Base-by-base conservation (phyloP, 2,888 invertebrate genomes). In the Leptinotarsa juncta region DNA sequence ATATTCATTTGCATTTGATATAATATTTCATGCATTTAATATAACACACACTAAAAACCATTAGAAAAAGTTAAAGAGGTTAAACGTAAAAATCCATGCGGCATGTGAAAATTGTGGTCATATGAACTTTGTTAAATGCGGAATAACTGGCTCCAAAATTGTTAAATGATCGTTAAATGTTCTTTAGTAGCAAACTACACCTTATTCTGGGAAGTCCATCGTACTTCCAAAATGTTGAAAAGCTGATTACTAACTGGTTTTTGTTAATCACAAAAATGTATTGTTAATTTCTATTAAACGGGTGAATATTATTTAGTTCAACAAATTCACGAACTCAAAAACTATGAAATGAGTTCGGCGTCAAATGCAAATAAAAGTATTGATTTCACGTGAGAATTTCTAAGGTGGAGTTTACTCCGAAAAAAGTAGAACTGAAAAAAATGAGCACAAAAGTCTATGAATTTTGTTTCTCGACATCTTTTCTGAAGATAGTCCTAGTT, bases 391-490 rank as follows among this genome's bases (percentile, higher is more conserved):
- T 60, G 70, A 55, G 23, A 74, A 65, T 72, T 55, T 80, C 77
- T 73, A 87, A 88, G 89, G 89, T 89, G 88, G 88, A 89, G 89
- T 89, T 89, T 88, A 89, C 89, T 88, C 88, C 88, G 85, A 75
- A 84, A 85, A 85, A 86, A 77, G 80, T 55, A 72, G 57, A 72
- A 81, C 80, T 80, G 81, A 81, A 77, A 78, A n/a, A 78, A 53
- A 53, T 77, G 42, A 81, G 78, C 71, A 73, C 62, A 53, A 62
- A 76, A 80, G 42, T 81, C 80, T 77, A 76, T 75, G 74, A 75
- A 74, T 77, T 76, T 75, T 67, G 60, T 23, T 60, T 15, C 14
- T 23, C 26, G 14, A 60, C 15, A 14, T 20, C 1, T 23, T 60
- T 26, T 26, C 16, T 20, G 26, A 26, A 26, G 5, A 60, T 4